Conservation (phyloP, 2,113 vertebrate genomes). For the Brachyistius frenatus region DNA sequence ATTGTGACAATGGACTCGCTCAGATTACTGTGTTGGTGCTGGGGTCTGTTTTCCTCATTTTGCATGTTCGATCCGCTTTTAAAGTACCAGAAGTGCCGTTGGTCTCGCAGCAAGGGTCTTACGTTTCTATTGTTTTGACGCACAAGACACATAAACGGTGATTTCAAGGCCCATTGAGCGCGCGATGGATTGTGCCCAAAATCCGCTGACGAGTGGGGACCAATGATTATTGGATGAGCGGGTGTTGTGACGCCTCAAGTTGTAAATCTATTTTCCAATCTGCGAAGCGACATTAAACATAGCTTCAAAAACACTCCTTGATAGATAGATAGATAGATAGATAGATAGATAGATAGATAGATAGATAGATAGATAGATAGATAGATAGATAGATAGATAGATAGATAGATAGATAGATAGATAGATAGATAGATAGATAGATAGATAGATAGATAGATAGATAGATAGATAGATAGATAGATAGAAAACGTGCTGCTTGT, state of each 20-base stretch:
- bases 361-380: conserved; percentile 19
- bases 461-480: conserved; percentile 8
- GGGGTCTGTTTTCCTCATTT: neutral
- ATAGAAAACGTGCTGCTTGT: neutral
- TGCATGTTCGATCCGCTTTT: conserved; percentile 39
- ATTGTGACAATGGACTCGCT: neutral
- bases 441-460: no score
- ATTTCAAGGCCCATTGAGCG: conserved; percentile 86
- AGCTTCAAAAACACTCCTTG: neutral
- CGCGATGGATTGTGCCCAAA: conserved; percentile 82
- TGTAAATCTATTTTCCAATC: conserved; percentile 20
- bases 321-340: conserved; percentile 13
- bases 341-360: conserved; percentile 25
- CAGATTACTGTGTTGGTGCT: neutral
- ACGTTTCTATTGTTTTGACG: conserved; percentile 80
- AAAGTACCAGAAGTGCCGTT: conserved; percentile 72
- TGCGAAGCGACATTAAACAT: neutral
- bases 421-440: conserved; percentile 24
- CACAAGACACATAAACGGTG: conserved; percentile 77
- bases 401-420: conserved; percentile 25
- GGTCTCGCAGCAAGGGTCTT: conserved; percentile 77
- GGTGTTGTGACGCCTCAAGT: conserved; percentile 38
- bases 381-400: conserved; percentile 13
- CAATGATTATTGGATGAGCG: conserved; percentile 71
- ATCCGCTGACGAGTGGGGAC: conserved; percentile 64